Base-by-base conservation (phyloP, 2,888 invertebrate species). In the Bugula neritina region DNA sequence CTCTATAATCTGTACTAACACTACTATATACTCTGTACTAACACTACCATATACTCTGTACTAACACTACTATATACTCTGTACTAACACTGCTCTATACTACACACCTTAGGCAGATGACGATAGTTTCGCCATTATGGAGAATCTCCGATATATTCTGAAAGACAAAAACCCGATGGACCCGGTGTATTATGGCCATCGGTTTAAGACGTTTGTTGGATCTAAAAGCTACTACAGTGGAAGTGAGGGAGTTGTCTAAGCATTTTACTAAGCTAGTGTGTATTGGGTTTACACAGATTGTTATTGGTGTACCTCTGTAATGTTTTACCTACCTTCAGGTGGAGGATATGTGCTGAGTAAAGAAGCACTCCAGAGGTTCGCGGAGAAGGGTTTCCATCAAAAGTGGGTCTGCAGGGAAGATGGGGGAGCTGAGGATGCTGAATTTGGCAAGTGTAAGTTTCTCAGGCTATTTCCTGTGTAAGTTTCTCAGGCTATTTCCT, bases 81-180 rank as follows among this genome's bases (percentile, higher is more conserved):
- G n/a, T n/a, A n/a, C n/a, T n/a, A n/a, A n/a, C n/a, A n/a, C n/a
- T n/a, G n/a, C n/a, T n/a, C n/a, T n/a, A n/a, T n/a, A n/a, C n/a
- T n/a, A n/a, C n/a, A n/a, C n/a, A 43, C 87, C 96, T 79, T 98
- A 98, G 84, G 97, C 97, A n/a, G 97, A 98, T 79, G 97, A 97
- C 83, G 97, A 98, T 81, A 97, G 97, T 87, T 97, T 94, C 84
- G 93, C 97, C 63, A 88, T 99, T 57, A 88, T 99, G 70, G 98
- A 99, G 85, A 99, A 99, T 84, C 86, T 99, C 55, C 88, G 97
- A 21, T 93, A 91, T 80, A 90, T 96, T 91, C 84, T 97, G 31
- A 89, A 90, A 23, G 88, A 90, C 0, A 89, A 93, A 79, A 88
- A 89, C 77, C 87, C 91, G 0, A 87, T 87, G 0, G 89, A 90